Percentiles rank a stretch among this genome's conserved stretches.
Evolutionary conservation across 2,888 invertebrate species (phyloP).

Genomic region (Amblyjoppa fuscipennis): DNA sequence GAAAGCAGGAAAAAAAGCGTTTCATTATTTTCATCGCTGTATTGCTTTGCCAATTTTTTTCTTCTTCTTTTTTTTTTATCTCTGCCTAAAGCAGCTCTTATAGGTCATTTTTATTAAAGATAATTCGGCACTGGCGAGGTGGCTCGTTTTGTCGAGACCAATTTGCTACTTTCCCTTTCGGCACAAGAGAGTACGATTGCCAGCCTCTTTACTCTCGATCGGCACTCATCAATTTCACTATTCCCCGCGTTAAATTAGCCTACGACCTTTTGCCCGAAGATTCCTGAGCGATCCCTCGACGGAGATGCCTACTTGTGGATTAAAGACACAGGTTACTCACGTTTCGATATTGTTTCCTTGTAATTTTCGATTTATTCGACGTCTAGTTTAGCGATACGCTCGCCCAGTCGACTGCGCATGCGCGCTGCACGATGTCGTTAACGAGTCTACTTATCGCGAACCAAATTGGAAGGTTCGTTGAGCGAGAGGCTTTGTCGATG

Average conservation of each 20-base stretch:
- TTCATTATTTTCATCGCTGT: conserved; percentile 3
- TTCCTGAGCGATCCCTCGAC: not conserved
- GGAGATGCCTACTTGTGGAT: conserved; percentile 10
- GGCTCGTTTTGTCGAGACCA: conserved; percentile 12
- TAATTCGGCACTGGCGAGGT: conserved; percentile 26
- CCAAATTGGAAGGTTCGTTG: conserved; percentile 20
- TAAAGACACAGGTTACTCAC: not conserved
- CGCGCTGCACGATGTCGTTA: conserved; percentile 13
- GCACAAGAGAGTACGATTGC: not conserved
- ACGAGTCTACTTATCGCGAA: conserved; percentile 24
- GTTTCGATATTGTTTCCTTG: conserved; percentile 31
- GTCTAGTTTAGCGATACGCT: not conserved
- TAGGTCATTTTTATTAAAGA: conserved; percentile 25
- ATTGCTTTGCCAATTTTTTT: conserved; percentile 22
- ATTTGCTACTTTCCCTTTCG: conserved; percentile 58
- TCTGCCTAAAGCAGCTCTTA: not conserved
- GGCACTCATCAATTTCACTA: conserved; percentile 17
- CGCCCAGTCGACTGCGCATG: not conserved
- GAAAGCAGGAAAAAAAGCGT: conserved; percentile 24
- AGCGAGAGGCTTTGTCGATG: not conserved
- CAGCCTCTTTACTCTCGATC: not conserved
- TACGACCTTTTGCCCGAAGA: conserved; percentile 25
- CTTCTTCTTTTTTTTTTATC: not conserved
- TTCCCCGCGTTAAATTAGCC: conserved; percentile 1
- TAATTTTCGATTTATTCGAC: conserved; percentile 32